These are phyloP conservation scores for Alligator sinensis DNA, from an alignment of 2,113 vertebrate species.

Conservation along the genomic window DNA sequence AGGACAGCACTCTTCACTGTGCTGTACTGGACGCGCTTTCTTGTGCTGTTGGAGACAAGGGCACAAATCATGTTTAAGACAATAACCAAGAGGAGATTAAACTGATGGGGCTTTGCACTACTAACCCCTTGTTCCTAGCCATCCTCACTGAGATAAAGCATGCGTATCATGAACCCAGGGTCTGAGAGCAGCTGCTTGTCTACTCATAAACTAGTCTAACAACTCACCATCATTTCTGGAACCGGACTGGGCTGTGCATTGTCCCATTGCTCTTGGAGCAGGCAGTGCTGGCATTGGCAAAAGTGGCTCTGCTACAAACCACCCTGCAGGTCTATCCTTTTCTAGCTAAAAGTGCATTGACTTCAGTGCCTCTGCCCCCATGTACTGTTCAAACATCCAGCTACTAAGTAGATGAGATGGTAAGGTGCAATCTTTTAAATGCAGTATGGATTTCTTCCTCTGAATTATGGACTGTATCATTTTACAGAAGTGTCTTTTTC, in stretches of 20 bases:
- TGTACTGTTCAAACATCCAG: slow-evolving; percentile 59
- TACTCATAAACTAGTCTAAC: too few species aligned
- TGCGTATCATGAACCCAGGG: neutral
- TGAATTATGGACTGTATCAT: slow-evolving; percentile 71
- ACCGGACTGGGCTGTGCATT: neutral
- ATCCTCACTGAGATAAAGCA: neutral
- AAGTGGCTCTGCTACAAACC: neutral
- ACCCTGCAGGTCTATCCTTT: neutral
- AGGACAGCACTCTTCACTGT: neutral
- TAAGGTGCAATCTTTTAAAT: slow-evolving; percentile 77
- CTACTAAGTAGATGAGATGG: slow-evolving; percentile 67
- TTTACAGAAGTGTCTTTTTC: slow-evolving; percentile 1
- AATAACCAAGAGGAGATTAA: neutral
- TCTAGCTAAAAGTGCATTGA: neutral
- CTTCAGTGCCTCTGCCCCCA: slow-evolving; percentile 1
- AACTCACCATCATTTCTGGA: too few species aligned
- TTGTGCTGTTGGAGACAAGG: neutral
- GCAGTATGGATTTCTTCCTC: slow-evolving; percentile 71
- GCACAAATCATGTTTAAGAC: neutral
- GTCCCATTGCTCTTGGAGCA: neutral
- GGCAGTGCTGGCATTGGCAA: neutral
- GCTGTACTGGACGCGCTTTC: neutral
- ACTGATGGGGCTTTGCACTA: neutral
- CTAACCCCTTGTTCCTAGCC: neutral
- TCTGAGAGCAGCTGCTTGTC: too few species aligned